Base-by-base conservation (phyloP, 2,888 invertebrate genomes). In the Pyrrhia umbra region DNA sequence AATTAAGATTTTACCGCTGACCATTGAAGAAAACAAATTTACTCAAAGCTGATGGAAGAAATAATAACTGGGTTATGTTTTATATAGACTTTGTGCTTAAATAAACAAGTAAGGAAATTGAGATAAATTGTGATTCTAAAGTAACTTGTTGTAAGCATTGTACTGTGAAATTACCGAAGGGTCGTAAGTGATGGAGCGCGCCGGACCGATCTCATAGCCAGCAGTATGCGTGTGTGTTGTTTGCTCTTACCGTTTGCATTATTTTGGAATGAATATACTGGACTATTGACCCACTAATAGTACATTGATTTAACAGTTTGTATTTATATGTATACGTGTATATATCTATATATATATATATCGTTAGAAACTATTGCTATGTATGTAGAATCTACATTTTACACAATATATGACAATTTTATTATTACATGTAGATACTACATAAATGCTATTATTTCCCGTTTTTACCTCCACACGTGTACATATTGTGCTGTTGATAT, bases 201-300 rank as follows among this genome's bases (percentile, higher is more conserved):
- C 46, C 57, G 57, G 62, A 40, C 51, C 51, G 34, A 55, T 42
- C 46, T 60, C 52, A 25, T 46, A 59, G 39, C 18, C 39, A 37
- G 40, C 55, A 62, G 65, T 52, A 75, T 77, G 81, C 61, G 81
- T 80, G 74, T 75, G 70, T 74, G 60, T 67, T 65, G 79, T 72
- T 18, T 75, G 78, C 75, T 49, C 54, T 46, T 49, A 47, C 30
- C 43, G 56, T 60, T 52, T 78, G 83, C 77, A 77, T 79, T 77
- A 72, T 77, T 80, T 79, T 75, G 77, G 77, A 81, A 78, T 81
- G 79, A 73, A 75, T 73, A 75, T 65, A 69, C 75, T 78, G 68
- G 60, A 77, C 68, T 63, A 75, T 66, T 69, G 77, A 77, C 67
- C 21, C 56, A 73, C 62, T 78, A 76, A 72, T 73, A 71, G 68